Evolutionary conservation across 2,888 invertebrate species (phyloP).

Genomic region (Lymantria dispar): DNA sequence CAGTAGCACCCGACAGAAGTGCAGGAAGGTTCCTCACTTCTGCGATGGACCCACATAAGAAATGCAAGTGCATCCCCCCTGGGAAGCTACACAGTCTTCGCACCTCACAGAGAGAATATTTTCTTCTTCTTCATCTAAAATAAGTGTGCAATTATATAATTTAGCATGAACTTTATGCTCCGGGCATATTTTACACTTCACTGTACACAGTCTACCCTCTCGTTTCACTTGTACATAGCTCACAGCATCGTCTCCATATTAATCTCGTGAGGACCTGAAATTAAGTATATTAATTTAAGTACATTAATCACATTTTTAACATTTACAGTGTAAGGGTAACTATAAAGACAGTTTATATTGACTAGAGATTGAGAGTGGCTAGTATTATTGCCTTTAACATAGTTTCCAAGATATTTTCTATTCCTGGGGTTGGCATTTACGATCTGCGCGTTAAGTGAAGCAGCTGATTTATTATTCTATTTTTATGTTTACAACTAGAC

Average conservation of each 20-base stretch:
- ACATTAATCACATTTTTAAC: neutral
- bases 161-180: conserved; percentile 38
- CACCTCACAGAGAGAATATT: conserved; percentile 19
- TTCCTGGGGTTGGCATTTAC: too few relatives aligned
- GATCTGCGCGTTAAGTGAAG: too few relatives aligned
- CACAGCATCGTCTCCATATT: conserved; percentile 36
- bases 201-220: conserved; percentile 23
- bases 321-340: neutral
- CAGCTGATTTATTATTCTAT: too few relatives aligned
- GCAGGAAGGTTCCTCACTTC: conserved; percentile 42
- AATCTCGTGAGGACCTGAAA: conserved; percentile 10
- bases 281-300: neutral
- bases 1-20: conserved; percentile 37
- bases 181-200: conserved; percentile 34
- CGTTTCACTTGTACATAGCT: conserved; percentile 34
- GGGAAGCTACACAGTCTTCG: conserved; percentile 38
- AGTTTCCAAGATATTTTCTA: too few relatives aligned
- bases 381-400: too few relatives aligned
- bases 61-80: conserved; percentile 40
- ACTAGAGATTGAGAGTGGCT: neutral
- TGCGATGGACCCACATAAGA: conserved; percentile 40
- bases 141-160: conserved; percentile 24
- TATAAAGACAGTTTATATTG: neutral
- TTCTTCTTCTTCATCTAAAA: conserved; percentile 32
- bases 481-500: too few relatives aligned